These are phyloP conservation scores for Dunckerocampus dactyliophorus DNA, from an alignment of 2,113 vertebrate species.

Conservation along the genomic window DNA sequence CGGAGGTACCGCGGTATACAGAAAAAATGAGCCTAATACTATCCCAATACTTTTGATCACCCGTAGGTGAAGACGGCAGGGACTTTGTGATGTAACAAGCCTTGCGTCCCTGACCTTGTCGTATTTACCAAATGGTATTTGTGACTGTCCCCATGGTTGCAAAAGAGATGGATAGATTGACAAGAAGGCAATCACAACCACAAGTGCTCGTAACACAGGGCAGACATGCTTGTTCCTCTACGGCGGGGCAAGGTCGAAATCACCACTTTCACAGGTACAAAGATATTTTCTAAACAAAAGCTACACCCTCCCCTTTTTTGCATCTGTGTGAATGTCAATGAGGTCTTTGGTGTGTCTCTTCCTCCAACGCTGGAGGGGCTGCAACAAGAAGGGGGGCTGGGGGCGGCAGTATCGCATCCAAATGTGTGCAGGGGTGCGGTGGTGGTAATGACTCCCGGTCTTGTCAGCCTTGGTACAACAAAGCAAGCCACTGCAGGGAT, in stretches of 20 bases:
- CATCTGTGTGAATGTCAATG: constrained; percentile 32
- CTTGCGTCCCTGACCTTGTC: constrained; percentile 63
- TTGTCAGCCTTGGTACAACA: constrained; percentile 62
- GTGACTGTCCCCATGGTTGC: constrained; percentile 31
- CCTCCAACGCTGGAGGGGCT: not conserved
- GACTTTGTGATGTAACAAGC: constrained; percentile 59
- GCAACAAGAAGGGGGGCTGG: not conserved
- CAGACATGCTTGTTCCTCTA: constrained; percentile 46
- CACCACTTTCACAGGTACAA: constrained; percentile 24
- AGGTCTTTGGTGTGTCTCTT: constrained; percentile 30
- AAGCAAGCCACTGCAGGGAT: constrained; percentile 58
- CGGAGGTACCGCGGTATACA: no score
- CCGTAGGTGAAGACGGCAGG: constrained; percentile 57
- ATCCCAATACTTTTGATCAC: not conserved
- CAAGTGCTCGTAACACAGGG: constrained; percentile 36
- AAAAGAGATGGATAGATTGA: constrained; percentile 59
- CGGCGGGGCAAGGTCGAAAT: constrained; percentile 36
- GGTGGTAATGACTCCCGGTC: constrained; percentile 44
- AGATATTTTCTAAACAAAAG: constrained; percentile 48
- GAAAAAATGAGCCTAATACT: no score
- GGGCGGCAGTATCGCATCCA: constrained; percentile 31
- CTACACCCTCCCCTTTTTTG: constrained; percentile 11
- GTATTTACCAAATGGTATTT: constrained; percentile 70
- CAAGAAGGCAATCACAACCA: constrained; percentile 55
- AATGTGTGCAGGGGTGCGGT: constrained; percentile 36